Base-by-base conservation (phyloP, 1,140 invertebrate genomes). In the Panagrolaimus sp. region DNA sequence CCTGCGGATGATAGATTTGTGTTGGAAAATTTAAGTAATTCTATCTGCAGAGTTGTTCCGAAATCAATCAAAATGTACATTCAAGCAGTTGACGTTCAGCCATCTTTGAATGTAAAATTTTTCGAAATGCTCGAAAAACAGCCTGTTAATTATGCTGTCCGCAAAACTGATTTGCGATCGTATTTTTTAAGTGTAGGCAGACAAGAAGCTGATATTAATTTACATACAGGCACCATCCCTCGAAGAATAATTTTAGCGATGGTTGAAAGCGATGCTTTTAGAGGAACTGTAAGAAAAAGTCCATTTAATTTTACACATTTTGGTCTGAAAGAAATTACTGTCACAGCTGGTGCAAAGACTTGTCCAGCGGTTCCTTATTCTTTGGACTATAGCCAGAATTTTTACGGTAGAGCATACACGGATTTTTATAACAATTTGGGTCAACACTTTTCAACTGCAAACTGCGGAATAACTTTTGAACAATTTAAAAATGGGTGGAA, bases 71-170 rank as follows among this genome's bases (percentile, higher is more conserved):
- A 46, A 46, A 46, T 46, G 45, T n/a, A 46, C n/a, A n/a, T 46
- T 46, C n/a, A n/a, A 10, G 45, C 45, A 10, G 45, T 46, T 10
- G 45, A 46, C n/a, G 10, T 46, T 10, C 45, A 46, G n/a, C 45
- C 45, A 10, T 46, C 45, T 10, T 46, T 46, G n/a, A 46, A 46
- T 46, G 45, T 46, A 46, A 46, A 46, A n/a, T 46, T 46, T 46
- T 46, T 46, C 45, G 10, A 46, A 46, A 46, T 10, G n/a, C n/a
- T 46, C 10, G 45, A 46, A 46, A 46, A 10, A 10, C 10, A 10
- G 45, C 45, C 45, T 46, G 45, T n/a, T 10, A 46, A 10, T 10
- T 46, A 46, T 46, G 45, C 45, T 46, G 10, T 46, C 10, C 45
- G 45, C 10, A 46, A 46, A 46, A 46, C 45, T 46, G 45, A 46